Evolutionary conservation across 2,113 vertebrate genomes (phyloP).

Genomic region (Dromiciops gliroides): DNA sequence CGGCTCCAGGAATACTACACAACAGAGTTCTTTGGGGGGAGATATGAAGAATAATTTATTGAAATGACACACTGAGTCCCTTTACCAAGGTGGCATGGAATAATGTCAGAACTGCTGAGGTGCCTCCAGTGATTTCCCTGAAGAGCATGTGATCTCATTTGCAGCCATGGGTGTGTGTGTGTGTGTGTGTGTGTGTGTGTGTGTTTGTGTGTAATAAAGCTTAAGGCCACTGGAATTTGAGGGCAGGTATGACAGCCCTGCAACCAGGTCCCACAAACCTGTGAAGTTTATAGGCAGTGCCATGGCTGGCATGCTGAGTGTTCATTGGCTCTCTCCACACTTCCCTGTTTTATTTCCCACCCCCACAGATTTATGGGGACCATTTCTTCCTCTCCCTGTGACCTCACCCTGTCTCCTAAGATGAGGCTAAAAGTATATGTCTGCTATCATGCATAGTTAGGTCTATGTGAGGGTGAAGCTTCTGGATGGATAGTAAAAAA

Average conservation of each 20-base stretch:
- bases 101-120: conserved; percentile 1
- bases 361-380: too few relatives aligned
- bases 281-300: not conserved
- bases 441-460: not conserved
- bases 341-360: not conserved
- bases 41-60: conserved; percentile 17
- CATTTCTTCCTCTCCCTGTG: not conserved
- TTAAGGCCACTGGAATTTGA: not conserved
- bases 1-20: conserved; percentile 52
- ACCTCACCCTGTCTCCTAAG: conserved; percentile 11
- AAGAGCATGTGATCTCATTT: not conserved
- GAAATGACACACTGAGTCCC: not conserved
- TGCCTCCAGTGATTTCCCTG: not conserved
- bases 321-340: not conserved
- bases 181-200: not conserved
- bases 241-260: not conserved
- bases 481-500: conserved; percentile 47
- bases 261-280: not conserved
- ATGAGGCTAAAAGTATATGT: not conserved
- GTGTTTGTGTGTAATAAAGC: not conserved
- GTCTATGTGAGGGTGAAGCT: conserved; percentile 32
- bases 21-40: conserved; percentile 31
- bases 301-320: not conserved
- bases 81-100: not conserved
- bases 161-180: not conserved